These are phyloP conservation scores for Thomomys bottae DNA, from an alignment of 2,113 vertebrate species.

Conservation along the genomic window DNA sequence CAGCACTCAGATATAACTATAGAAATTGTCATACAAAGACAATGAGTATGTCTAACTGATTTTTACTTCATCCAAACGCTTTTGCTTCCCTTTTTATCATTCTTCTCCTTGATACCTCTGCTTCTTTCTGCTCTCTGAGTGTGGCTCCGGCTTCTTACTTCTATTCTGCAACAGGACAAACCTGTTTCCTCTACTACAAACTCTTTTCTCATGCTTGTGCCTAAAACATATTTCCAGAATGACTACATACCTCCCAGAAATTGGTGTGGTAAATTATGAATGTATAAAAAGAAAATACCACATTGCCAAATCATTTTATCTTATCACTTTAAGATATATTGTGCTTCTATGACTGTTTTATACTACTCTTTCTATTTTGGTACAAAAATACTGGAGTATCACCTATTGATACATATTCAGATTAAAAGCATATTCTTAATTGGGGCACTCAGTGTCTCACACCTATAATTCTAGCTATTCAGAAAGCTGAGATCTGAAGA, in stretches of 20 bases:
- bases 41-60: neutral
- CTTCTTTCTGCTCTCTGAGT: neutral
- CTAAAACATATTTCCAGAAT: neutral
- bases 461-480: no score
- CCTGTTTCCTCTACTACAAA: neutral
- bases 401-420: neutral
- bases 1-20: neutral
- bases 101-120: neutral
- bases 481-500: no score
- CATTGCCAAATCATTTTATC: neutral
- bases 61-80: conserved; percentile 1
- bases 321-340: neutral
- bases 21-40: neutral
- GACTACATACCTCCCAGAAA: neutral
- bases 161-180: neutral
- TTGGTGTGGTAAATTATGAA: neutral
- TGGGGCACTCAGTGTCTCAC: no score
- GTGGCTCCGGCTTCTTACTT: neutral
- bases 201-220: neutral
- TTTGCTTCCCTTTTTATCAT: neutral
- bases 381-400: neutral
- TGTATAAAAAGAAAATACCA: neutral
- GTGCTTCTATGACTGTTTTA: neutral
- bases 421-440: neutral
- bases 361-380: neutral